Base-by-base conservation (phyloP, 2,888 invertebrate genomes). In the Drosophila colorata region DNA sequence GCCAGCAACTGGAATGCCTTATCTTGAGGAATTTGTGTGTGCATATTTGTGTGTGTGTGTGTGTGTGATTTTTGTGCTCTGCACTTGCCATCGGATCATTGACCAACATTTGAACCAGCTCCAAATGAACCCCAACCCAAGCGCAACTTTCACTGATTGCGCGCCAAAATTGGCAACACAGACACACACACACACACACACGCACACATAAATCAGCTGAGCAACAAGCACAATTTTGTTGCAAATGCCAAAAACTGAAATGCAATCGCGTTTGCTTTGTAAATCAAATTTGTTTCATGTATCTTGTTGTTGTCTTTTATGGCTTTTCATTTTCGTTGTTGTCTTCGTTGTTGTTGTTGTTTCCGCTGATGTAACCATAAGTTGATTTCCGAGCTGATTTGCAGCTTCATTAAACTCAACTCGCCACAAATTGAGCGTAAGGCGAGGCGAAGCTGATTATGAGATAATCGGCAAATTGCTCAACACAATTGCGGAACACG, bases 391-490 rank as follows among this genome's bases (percentile, higher is more conserved):
- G 52, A 76, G 61, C 78, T 64, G 70, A 60, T 70, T 77, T 74
- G 74, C 55, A 65, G 81, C 83, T 84, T 81, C 79, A 87, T 84
- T 84, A 87, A 68, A 70, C 66, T 33, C 28, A 66, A 69, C 61
- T 63, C 57, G 46, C 41, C 46, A 63, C 68, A 59, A 71, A 60
- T 70, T 64, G 83, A 80, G 69, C 63, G 69, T 66, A 78, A 64
- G 78, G 48, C 66, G 66, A 66, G 75, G 73, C 69, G 56, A 73
- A 70, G 78, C 78, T 80, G 86, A 86, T 82, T 86, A 82, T 86
- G 80, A 78, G 86, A 86, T 82, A 86, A 83, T 78, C 80, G 78
- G 57, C 48, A 44, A 80, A 78, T 82, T 86, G 73, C 83, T 60
- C 60, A 86, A 86, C 69, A 48, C 51, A 73, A 73, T 76, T 73